Conservation (phyloP, 37 sponge, comb jelly and placozoan genomes). For the Spongia lamella region DNA sequence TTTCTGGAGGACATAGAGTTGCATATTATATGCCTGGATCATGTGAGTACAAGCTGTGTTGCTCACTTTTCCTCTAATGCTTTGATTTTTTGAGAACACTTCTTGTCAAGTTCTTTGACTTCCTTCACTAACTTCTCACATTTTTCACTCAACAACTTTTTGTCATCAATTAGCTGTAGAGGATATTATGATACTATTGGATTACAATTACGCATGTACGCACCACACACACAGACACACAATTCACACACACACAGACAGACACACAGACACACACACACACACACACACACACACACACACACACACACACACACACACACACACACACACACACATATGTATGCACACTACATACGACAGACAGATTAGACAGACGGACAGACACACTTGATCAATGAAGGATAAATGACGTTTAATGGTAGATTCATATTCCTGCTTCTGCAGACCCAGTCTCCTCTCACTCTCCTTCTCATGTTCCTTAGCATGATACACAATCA, state of each 20-base stretch:
- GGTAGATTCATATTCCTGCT: constrained; percentile 80
- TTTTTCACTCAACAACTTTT: constrained; percentile 80
- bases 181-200: background rate
- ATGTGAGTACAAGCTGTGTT: too few species aligned
- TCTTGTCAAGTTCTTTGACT: constrained; percentile 73
- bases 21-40: too few species aligned
- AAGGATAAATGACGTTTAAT: constrained; percentile 84
- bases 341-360: background rate
- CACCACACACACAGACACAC: constrained; percentile 5
- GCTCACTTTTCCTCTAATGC: constrained; percentile 70
- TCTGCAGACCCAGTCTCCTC: constrained; percentile 77
- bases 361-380: too few species aligned
- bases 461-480: constrained; percentile 86
- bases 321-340: background rate
- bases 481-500: constrained; percentile 79
- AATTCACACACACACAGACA: constrained; percentile 8
- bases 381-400: constrained; percentile 86
- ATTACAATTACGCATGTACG: background rate
- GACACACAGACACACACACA: background rate
- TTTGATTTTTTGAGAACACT: constrained; percentile 65
- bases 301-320: background rate
- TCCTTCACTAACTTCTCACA: constrained; percentile 80
- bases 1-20: constrained; percentile 33
- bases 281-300: background rate
- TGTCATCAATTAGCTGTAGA: constrained; percentile 85